phyloP scores from a whole-genome alignment of 2,113 vertebrate species.

The Columbina picui region DNA sequence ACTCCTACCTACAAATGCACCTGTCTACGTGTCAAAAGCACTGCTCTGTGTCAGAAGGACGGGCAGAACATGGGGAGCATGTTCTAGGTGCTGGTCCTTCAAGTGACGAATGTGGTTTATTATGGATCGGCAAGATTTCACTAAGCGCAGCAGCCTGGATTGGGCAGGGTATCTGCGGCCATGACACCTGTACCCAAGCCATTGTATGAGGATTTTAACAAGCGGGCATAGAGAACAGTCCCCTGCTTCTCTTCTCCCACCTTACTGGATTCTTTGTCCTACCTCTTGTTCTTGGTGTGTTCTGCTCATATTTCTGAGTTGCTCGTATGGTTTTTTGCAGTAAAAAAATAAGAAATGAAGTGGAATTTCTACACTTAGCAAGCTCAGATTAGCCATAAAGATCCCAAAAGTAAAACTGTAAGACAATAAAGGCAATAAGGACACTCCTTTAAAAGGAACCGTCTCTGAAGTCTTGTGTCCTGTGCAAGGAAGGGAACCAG shows the following conservation, averaged over 20 bases:
- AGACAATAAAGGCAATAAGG: background rate
- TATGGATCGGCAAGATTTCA: background rate
- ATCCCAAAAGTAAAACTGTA: background rate
- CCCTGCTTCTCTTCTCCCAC: background rate
- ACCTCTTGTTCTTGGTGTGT: background rate
- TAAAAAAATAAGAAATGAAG: background rate
- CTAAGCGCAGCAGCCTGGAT: background rate
- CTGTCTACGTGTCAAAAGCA: background rate
- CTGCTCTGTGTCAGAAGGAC: background rate
- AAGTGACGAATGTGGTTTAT: background rate
- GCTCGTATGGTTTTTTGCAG: background rate
- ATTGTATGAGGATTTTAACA: background rate
- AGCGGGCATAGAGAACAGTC: background rate
- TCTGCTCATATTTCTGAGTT: background rate
- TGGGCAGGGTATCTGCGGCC: background rate
- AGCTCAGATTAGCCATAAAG: background rate
- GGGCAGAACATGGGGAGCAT: background rate
- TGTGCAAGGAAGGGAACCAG: slow-evolving; percentile 22
- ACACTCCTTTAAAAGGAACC: background rate
- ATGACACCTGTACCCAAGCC: fast-evolving
- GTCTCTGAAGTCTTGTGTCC: background rate
- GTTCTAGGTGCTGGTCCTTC: background rate
- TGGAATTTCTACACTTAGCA: background rate
- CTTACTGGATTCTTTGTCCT: background rate
- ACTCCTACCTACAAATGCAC: background rate